phyloP scores from a whole-genome alignment of 92 coral and sea anemone genomes.

The Zoanthus solanderi region DNA sequence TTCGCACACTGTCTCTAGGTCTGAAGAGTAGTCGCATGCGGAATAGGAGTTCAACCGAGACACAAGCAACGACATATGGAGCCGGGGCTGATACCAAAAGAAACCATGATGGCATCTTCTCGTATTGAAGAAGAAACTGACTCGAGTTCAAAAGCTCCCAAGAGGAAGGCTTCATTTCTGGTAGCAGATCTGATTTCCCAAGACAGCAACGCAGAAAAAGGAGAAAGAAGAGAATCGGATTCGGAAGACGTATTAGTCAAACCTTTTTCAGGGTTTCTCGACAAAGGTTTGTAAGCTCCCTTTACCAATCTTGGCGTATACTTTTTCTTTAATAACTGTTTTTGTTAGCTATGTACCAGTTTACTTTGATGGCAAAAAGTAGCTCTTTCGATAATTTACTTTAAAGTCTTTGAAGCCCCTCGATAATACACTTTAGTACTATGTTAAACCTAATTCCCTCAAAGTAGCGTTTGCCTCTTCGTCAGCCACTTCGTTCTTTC shows the following conservation, averaged over 20 bases:
- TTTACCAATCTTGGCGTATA: neutral
- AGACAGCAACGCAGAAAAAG: neutral
- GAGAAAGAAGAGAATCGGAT: neutral
- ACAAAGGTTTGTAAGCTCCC: constrained; percentile 6
- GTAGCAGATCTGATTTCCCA: constrained; percentile 42
- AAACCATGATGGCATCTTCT: constrained; percentile 16
- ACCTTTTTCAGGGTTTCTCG: constrained; percentile 33
- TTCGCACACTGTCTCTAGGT: constrained; percentile 39
- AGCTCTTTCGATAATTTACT: neutral
- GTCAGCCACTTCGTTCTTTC: neutral
- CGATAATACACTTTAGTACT: no score
- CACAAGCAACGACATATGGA: neutral
- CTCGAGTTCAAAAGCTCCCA: constrained; percentile 29
- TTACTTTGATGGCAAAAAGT: neutral
- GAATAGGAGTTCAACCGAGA: constrained; percentile 2
- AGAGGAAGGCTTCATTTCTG: constrained; percentile 35
- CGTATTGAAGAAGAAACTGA: constrained; percentile 2
- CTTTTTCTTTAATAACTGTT: neutral
- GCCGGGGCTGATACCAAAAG: neutral
- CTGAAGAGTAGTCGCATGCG: neutral
- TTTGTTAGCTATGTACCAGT: neutral
- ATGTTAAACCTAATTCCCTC: no score
- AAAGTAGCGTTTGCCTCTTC: no score
- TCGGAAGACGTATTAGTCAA: constrained; percentile 19
- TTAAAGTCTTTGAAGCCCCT: neutral